Percentiles rank a stretch among this genome's conserved stretches.
Conservation (phyloP, 2,888 invertebrate species). For the Stenodera caucasica region DNA sequence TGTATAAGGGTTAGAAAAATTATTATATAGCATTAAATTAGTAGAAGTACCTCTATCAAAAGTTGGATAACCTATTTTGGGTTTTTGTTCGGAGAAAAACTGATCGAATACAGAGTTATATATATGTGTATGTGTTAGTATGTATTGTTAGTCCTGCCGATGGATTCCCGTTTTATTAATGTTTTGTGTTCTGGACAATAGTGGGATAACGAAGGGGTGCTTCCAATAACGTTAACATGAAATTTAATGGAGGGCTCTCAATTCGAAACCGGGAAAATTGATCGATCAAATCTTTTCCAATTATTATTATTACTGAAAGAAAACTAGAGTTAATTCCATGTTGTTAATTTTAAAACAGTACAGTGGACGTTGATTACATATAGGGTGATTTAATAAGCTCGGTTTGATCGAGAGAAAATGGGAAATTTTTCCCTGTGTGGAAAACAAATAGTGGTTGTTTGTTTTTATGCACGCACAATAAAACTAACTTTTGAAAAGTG, state of each 20-base stretch:
- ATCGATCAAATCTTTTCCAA: not conserved
- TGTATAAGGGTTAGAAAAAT: not conserved
- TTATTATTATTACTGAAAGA: not conserved
- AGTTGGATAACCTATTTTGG: not conserved
- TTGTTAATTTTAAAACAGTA: not conserved
- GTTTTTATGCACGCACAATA: not conserved
- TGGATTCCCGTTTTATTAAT: conserved; percentile 5
- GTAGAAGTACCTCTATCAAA: not conserved
- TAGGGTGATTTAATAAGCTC: not conserved
- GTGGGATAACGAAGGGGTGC: conserved; percentile 1
- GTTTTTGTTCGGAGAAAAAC: not conserved
- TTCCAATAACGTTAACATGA: conserved; percentile 1
- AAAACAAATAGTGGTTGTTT: not conserved
- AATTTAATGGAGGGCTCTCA: not conserved
- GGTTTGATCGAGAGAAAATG: not conserved
- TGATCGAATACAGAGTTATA: not conserved
- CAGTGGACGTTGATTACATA: not conserved
- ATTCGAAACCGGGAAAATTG: not conserved
- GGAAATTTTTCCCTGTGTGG: not conserved
- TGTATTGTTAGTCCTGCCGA: not conserved
- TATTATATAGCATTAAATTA: not conserved
- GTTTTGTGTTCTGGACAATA: conserved; percentile 2
- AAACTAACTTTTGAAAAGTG: not conserved
- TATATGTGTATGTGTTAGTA: not conserved
- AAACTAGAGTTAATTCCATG: not conserved